Conservation (phyloP, 2,888 invertebrate species). For the Cerastoderma edule region DNA sequence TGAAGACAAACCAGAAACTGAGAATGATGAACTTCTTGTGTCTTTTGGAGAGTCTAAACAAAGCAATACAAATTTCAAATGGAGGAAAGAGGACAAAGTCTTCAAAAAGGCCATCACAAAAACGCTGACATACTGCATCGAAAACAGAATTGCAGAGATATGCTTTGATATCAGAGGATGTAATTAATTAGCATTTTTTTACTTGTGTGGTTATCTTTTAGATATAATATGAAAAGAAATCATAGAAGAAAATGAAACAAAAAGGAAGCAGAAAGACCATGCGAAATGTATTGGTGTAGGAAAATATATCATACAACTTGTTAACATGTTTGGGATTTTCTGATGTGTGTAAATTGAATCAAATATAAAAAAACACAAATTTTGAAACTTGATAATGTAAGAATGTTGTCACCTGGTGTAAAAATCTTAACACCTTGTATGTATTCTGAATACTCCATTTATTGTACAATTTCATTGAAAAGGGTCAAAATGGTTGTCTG, state of each 20-base stretch:
- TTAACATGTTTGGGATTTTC: background rate
- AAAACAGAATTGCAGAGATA: constrained; percentile 8
- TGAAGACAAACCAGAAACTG: background rate
- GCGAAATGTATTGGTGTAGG: background rate
- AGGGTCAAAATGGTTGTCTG: too few relatives aligned
- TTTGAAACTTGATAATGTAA: too few relatives aligned
- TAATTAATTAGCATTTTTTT: background rate
- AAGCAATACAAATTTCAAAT: background rate
- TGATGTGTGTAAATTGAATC: too few relatives aligned
- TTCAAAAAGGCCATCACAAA: background rate
- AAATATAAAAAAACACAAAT: too few relatives aligned
- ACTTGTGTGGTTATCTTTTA: background rate
- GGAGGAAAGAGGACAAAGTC: background rate
- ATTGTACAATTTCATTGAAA: too few relatives aligned
- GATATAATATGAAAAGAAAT: background rate
- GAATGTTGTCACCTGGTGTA: too few relatives aligned
- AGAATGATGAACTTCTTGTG: background rate
- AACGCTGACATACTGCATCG: background rate
- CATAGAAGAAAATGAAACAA: background rate
- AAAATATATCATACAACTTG: background rate
- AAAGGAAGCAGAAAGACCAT: background rate
- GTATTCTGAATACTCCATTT: too few relatives aligned
- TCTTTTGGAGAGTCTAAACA: background rate
- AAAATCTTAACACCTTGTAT: too few relatives aligned
- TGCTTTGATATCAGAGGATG: background rate